A percentile compares a stretch with the other conserved stretches of the same genome.
These are phyloP conservation scores for Paelopatides confundens DNA, from an alignment of 53 echinoderm and acorn worm species.

Conservation along the genomic window DNA sequence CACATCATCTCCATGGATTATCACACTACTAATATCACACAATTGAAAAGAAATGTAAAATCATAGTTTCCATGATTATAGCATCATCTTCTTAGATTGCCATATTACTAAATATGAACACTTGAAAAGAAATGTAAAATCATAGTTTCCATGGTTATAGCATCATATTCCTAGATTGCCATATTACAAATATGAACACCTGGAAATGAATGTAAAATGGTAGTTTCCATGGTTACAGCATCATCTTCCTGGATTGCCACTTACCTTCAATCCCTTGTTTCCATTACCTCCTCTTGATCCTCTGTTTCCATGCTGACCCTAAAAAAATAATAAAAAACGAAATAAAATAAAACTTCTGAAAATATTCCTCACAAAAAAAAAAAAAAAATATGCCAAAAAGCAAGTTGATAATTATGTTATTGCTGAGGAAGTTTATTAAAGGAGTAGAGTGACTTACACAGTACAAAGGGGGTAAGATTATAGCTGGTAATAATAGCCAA, in stretches of 20 bases:
- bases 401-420: no score
- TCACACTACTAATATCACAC: background rate
- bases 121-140: background rate
- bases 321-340: background rate
- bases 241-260: background rate
- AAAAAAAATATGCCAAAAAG: no score
- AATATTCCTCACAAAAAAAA: background rate
- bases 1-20: background rate
- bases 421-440: no score
- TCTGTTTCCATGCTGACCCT: conserved; percentile 28
- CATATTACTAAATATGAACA: background rate
- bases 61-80: background rate
- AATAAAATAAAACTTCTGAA: no score
- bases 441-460: no score
- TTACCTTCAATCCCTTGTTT: conserved; percentile 7
- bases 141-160: background rate
- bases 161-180: background rate
- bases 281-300: conserved; percentile 7
- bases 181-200: background rate
- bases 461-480: no score
- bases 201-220: background rate
- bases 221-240: background rate
- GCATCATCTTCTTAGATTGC: background rate
- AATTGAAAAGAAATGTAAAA: background rate
- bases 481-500: no score